Percentiles rank a stretch among this genome's conserved stretches.
These are phyloP conservation scores for Cheilosia pagana DNA, from an alignment of 2,888 invertebrate genomes.

Conservation along the genomic window DNA sequence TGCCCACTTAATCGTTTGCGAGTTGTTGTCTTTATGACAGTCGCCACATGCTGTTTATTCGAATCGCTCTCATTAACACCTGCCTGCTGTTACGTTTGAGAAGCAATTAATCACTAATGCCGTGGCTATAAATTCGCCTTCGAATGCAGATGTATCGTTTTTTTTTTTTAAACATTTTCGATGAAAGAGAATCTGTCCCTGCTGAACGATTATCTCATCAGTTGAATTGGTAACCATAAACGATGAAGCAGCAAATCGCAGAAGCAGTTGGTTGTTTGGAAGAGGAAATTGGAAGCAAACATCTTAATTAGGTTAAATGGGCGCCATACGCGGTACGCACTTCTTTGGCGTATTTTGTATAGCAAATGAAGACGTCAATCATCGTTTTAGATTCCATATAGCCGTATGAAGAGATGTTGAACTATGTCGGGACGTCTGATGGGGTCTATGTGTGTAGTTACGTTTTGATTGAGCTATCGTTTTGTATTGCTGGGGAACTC, in stretches of 20 bases:
- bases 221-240: conserved; percentile 49
- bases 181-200: conserved; percentile 57
- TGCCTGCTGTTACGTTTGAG: conserved; percentile 36
- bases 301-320: conserved; percentile 73
- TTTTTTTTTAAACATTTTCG: conserved; percentile 39
- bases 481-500: not conserved
- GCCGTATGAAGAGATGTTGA: not conserved
- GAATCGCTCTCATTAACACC: conserved; percentile 65
- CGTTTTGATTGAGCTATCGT: conserved; percentile 7
- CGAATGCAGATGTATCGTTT: conserved; percentile 49
- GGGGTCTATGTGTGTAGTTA: not conserved
- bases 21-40: conserved; percentile 37
- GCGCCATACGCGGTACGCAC: conserved; percentile 66
- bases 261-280: conserved; percentile 38
- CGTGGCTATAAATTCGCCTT: conserved; percentile 56
- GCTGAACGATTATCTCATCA: conserved; percentile 65
- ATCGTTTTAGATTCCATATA: conserved; percentile 50
- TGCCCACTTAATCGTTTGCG: not conserved
- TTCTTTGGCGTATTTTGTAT: conserved; percentile 36
- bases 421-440: not conserved
- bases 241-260: conserved; percentile 5
- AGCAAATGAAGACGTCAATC: conserved; percentile 69
- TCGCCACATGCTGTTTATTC: conserved; percentile 57
- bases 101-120: conserved; percentile 67
- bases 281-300: conserved; percentile 26